phyloP scores from a whole-genome alignment of 2,888 invertebrate genomes.

The Lamellibrachia columna region DNA sequence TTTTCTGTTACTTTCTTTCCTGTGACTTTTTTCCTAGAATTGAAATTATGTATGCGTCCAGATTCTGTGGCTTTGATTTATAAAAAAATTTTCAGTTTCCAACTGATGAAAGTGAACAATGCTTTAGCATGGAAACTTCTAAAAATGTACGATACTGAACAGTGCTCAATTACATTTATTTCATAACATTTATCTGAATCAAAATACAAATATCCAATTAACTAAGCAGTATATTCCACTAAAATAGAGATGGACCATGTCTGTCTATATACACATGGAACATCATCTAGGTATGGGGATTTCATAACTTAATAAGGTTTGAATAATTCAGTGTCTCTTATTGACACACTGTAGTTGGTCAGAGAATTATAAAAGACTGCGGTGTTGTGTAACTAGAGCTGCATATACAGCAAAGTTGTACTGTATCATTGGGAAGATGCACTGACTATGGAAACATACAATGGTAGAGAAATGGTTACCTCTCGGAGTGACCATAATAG shows the following conservation, averaged over 20 bases:
- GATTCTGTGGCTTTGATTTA: neutral
- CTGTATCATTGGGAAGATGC: neutral
- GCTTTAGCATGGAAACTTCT: neutral
- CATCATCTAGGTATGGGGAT: no score
- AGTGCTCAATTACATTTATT: neutral
- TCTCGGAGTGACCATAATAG: neutral
- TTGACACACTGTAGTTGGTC: no score
- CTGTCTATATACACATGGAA: no score
- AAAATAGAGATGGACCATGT: no score
- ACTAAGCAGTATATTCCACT: no score
- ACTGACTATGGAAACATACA: neutral
- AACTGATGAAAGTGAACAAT: neutral
- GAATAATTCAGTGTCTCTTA: no score
- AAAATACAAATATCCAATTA: neutral
- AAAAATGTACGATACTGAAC: neutral
- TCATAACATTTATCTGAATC: neutral
- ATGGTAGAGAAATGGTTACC: neutral
- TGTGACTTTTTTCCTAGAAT: no score
- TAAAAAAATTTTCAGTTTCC: neutral
- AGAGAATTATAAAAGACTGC: no score
- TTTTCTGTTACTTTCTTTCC: no score
- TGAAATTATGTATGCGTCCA: neutral
- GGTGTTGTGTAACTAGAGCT: no score
- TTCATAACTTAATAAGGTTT: no score
- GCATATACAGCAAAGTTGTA: no score